A percentile compares a stretch with the other conserved stretches of the same genome.
Conservation (phyloP, 2,797 vertebrate species). For the Alectoris magna region DNA sequence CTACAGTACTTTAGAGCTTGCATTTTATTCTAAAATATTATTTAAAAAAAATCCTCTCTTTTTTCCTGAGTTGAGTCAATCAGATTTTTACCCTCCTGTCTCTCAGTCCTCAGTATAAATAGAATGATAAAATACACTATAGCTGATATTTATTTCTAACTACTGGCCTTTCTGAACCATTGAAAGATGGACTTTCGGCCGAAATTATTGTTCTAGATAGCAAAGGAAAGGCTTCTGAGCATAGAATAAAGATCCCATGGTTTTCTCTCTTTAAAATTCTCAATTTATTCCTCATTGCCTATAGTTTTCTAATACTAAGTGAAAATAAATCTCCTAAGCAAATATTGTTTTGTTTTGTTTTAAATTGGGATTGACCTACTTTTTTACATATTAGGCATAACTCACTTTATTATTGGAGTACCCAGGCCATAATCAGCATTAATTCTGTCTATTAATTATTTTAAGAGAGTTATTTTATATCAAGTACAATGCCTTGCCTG, state of each 20-base stretch:
- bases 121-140: background rate
- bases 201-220: background rate
- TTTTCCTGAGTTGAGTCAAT: background rate
- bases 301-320: background rate
- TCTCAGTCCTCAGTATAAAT: background rate
- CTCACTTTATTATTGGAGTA: background rate
- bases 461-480: background rate
- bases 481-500: background rate
- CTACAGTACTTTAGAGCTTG: background rate
- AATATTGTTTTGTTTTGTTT: background rate
- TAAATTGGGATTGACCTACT: background rate
- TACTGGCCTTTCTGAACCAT: background rate
- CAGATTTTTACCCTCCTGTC: background rate
- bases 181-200: background rate
- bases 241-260: background rate
- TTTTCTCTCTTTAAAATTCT: background rate
- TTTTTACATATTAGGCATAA: background rate
- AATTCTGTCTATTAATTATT: background rate
- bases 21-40: background rate
- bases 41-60: background rate
- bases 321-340: background rate
- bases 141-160: background rate
- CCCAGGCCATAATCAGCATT: background rate
- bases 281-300: background rate
- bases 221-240: background rate